A percentile compares a stretch with the other conserved stretches of the same genome.
phyloP scores from a whole-genome alignment of 2,113 vertebrate genomes.

The Ptyas mucosa region DNA sequence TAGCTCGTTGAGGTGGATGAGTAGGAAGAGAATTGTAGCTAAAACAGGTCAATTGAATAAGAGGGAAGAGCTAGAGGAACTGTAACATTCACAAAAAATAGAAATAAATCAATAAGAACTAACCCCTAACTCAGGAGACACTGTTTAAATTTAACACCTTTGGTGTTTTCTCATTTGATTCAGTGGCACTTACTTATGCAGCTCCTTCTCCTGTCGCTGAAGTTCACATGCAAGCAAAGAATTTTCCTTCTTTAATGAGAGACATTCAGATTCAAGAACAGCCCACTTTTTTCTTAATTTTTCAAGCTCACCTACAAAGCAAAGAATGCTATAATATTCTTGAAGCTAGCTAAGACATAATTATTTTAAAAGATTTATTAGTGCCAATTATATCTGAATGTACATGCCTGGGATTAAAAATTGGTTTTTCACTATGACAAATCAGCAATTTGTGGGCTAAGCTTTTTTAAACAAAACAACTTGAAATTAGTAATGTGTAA shows the following conservation, averaged over 20 bases:
- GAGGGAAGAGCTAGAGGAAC: not conserved
- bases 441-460: not conserved
- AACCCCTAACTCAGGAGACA: not conserved
- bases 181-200: conserved; percentile 80
- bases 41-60: not conserved
- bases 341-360: conserved; percentile 6
- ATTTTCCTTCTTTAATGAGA: conserved; percentile 81
- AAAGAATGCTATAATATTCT: conserved; percentile 6
- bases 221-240: conserved; percentile 78
- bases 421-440: not conserved
- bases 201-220: conserved; percentile 81
- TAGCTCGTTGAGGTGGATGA: not conserved
- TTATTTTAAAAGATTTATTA: not conserved
- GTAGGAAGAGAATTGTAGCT: not conserved
- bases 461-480: not conserved
- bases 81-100: not conserved
- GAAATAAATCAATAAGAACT: not conserved
- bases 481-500: not conserved
- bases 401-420: not conserved
- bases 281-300: conserved; percentile 81
- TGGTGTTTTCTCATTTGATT: not conserved
- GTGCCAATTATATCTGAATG: not conserved
- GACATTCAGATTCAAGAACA: conserved; percentile 84
- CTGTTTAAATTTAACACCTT: not conserved
- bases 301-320: conserved; percentile 79